Base-by-base conservation (phyloP, 1,140 invertebrate genomes). In the Latrodectus geometricus region DNA sequence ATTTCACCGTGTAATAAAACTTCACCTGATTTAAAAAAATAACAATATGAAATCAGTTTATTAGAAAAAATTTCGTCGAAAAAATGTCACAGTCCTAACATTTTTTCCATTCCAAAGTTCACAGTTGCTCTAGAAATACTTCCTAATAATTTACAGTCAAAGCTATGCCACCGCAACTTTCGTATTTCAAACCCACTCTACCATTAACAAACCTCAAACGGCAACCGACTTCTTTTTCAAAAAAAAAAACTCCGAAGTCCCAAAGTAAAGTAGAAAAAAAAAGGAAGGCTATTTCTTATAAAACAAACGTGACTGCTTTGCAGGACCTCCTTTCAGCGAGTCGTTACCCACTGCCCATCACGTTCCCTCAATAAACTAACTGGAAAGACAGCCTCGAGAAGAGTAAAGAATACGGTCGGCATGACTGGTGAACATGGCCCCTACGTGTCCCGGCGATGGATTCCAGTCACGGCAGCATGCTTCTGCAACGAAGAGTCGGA, bases 351-450 rank as follows among this genome's bases (percentile, higher is more conserved):
- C 70, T 73, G 11, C 35, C 70, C 70, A 73, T 73, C 70, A 73
- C 70, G 70, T 73, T 73, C 70, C 23, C 70, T 73, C 70, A 73
- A 73, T 73, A 73, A 73, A 73, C 70, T 73, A 73, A 73, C 70
- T 73, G 70, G 70, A 73, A 50, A 73, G 70, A 73, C 70, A 49
- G 70, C 70, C 48, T 35, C 17, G 70, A 69, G 68, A 61, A 61
- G 54, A 61, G 54, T 48, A 48, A 49, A 73, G 70, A 73, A 73
- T 73, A 73, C 70, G 48, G 23, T 48, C 48, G 70, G 23, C 48
- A 49, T 73, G 70, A 49, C 17, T 61, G 54, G 54, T 17, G 54
- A 61, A 61, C 54, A 61, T 61, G 35, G 35, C 54, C 17, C 8
- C 70, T 73, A 73, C 70, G 70, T 73, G 70, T 73, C 70, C 48